phyloP scores from a whole-genome alignment of 2,888 invertebrate genomes.

The Sycophila texana region DNA sequence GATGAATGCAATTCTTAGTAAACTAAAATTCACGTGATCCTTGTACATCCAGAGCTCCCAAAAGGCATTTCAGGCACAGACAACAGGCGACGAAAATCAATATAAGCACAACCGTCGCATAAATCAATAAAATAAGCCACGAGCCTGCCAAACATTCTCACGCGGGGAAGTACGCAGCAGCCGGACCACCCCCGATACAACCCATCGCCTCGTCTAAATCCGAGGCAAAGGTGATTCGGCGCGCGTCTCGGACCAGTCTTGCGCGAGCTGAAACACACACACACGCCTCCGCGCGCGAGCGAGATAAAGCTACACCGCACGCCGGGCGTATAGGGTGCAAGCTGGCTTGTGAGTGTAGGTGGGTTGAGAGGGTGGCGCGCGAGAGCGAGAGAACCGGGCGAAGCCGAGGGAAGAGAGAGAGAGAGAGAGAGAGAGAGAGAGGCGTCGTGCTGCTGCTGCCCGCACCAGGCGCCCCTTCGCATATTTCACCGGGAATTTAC shows the following conservation, averaged over 20 bases:
- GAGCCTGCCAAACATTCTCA: background rate
- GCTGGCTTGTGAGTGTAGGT: slow-evolving; percentile 14
- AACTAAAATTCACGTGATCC: too few species aligned
- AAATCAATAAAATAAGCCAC: slow-evolving; percentile 50
- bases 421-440: slow-evolving; percentile 67
- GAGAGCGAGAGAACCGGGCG: slow-evolving; percentile 7
- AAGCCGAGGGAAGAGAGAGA: slow-evolving; percentile 61
- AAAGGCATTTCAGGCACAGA: slow-evolving; percentile 32
- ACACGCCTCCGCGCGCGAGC: slow-evolving; percentile 14
- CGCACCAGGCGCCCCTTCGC: slow-evolving; percentile 78
- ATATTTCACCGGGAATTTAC: slow-evolving; percentile 92
- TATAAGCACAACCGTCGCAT: slow-evolving; percentile 28
- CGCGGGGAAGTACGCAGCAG: background rate
- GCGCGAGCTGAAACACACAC: background rate
- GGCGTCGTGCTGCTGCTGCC: slow-evolving; percentile 75
- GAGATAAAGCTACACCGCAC: slow-evolving; percentile 47
- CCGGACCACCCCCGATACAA: background rate
- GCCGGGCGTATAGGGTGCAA: slow-evolving; percentile 51
- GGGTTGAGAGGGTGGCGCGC: slow-evolving; percentile 24
- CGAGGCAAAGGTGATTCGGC: slow-evolving; percentile 55
- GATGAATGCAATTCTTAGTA: too few species aligned
- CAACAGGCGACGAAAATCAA: slow-evolving; percentile 54
- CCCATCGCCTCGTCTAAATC: slow-evolving; percentile 36
- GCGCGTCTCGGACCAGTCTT: slow-evolving; percentile 19
- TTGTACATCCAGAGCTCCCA: background rate